A percentile compares a stretch with the other conserved stretches of the same genome.
Conservation (phyloP, 2,888 invertebrate genomes). For the Thyatira batis region DNA sequence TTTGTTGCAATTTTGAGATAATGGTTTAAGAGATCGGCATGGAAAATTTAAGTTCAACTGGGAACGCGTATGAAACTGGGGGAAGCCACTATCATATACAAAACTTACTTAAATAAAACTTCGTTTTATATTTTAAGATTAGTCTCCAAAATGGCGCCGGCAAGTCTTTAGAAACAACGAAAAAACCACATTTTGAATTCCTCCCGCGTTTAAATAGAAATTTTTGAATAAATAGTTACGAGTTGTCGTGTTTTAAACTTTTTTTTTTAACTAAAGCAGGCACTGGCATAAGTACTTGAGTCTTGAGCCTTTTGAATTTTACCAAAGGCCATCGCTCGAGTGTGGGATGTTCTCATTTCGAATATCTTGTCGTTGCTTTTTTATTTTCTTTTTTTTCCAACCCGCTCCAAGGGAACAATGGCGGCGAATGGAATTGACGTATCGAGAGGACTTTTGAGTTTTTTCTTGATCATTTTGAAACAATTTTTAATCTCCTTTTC, state of each 20-base stretch:
- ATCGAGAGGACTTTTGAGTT: not conserved
- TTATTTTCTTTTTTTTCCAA: conserved; percentile 26
- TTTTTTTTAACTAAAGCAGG: conserved; percentile 31
- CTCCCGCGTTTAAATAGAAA: conserved; percentile 9
- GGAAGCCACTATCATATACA: too few species aligned
- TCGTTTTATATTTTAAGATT: not conserved
- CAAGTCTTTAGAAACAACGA: not conserved
- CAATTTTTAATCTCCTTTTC: too few species aligned
- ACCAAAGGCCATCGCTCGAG: conserved; percentile 33
- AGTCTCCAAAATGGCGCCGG: not conserved
- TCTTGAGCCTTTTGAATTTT: conserved; percentile 48
- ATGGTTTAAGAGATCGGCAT: too few species aligned
- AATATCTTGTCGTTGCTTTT: conserved; percentile 45
- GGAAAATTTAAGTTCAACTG: too few species aligned
- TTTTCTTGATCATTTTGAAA: not conserved
- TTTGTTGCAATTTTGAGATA: too few species aligned
- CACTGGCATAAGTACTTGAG: conserved; percentile 37
- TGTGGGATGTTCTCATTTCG: conserved; percentile 64
- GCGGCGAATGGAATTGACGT: conserved; percentile 11
- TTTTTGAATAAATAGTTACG: conserved; percentile 1
- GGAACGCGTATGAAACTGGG: too few species aligned
- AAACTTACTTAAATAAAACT: too few species aligned
- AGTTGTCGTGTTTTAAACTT: conserved; percentile 15
- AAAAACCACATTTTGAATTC: not conserved
- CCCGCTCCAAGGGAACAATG: conserved; percentile 21